Conservation (phyloP, 2,113 vertebrate genomes). For the Piaya cayana region DNA sequence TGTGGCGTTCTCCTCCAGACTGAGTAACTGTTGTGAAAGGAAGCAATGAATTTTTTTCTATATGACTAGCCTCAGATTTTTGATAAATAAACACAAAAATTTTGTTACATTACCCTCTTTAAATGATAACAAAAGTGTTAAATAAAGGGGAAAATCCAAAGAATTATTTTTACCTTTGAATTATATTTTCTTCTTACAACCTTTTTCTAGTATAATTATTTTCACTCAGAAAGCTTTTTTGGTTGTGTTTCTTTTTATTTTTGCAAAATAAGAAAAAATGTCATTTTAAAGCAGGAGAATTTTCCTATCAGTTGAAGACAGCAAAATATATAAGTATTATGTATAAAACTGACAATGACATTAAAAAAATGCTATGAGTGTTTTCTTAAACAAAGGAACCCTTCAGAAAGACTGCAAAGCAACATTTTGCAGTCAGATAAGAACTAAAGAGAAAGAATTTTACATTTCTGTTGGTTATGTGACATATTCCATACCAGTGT, state of each 20-base stretch:
- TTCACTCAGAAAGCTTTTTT: background rate
- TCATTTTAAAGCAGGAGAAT: background rate
- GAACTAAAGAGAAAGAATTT: background rate
- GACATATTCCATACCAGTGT: background rate
- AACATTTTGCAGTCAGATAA: background rate
- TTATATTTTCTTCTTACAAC: background rate
- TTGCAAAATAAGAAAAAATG: background rate
- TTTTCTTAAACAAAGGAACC: background rate
- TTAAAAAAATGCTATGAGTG: background rate
- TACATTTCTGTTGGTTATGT: background rate
- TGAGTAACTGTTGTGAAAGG: background rate
- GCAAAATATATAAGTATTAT: background rate
- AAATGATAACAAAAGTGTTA: background rate
- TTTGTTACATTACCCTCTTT: background rate
- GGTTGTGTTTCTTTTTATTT: background rate
- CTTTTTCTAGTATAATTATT: background rate
- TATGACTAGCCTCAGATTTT: background rate
- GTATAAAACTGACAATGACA: background rate
- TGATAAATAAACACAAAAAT: background rate
- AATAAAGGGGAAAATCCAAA: background rate
- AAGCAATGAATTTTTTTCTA: background rate
- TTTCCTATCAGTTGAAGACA: background rate
- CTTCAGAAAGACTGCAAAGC: background rate
- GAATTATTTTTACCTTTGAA: background rate
- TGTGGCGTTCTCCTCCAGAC: background rate